Base-by-base conservation (phyloP, 2,113 vertebrate species). In the Channa argus region DNA sequence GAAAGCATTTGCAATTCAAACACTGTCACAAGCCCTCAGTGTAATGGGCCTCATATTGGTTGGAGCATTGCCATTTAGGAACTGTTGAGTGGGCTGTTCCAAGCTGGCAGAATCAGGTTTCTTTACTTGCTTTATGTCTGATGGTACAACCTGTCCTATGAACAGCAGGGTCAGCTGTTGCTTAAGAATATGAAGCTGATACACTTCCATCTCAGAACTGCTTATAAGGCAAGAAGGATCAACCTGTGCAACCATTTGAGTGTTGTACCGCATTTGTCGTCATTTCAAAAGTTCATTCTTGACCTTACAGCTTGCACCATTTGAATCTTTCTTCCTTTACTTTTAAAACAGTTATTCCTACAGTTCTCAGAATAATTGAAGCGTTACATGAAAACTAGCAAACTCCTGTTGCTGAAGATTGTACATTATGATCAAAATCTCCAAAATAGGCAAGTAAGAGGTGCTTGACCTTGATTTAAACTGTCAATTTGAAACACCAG, bases 1-100 rank as follows among this genome's bases (percentile, higher is more conserved):
- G 50, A 46, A 63, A 39, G 39, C 13, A 82, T 84, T 58, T 84
- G 65, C 39, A 75, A 82, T 76, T 90, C 63, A 79, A 77, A 79
- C 41, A 10, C 43, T 3, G 14, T 53, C 65, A 60, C n/a, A 5
- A 47, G 10, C 39, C 46, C 43, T 64, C 13, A 38, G 3, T 37
- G 34, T 66, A 46, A 73, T 43, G 5, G 67, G 49, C 47, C n/a
- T 64, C 24, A 38, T 34, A 50, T 55, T 51, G 46, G 1, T 62
- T 64, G 55, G 61, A 61, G 43, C 33, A 53, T 43, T 68, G 74
- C 49, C 60, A 41, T 52, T 73, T 60, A 46, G 49, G 63, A 83
- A 54, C 38, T 79, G 60, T 50, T 39, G 56, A 86, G 66, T 52
- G 14, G 24, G 50, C 64, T 70, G 60, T 51, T 79, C 77, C 7